Conservation (phyloP, 2,888 invertebrate genomes). For the Amphipoea lucens region DNA sequence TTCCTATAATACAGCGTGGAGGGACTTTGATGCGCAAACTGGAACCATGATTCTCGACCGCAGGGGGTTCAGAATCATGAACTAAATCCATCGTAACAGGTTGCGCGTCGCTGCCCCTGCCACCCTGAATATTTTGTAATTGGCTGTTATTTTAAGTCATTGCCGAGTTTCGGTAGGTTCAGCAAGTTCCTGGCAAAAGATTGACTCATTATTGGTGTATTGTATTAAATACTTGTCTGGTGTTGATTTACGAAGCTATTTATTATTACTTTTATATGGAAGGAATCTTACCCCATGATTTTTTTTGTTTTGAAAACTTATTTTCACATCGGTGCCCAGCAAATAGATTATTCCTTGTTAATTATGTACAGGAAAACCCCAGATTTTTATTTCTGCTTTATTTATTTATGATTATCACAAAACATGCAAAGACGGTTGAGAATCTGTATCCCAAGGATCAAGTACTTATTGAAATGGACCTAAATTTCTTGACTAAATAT, state of each 20-base stretch:
- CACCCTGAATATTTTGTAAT: background rate
- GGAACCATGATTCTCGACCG: background rate
- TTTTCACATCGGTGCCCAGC: background rate
- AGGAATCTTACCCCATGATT: background rate
- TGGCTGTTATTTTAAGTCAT: background rate
- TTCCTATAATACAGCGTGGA: background rate
- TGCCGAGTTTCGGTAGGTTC: background rate
- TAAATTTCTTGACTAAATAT: conserved; percentile 16
- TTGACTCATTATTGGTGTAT: background rate
- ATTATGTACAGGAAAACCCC: conserved; percentile 32
- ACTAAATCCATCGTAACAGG: background rate
- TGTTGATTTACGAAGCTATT: background rate
- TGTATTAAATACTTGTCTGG: background rate
- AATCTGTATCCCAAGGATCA: conserved; percentile 15
- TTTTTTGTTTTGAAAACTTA: background rate
- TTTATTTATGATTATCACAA: conserved; percentile 6
- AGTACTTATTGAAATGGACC: conserved; percentile 17
- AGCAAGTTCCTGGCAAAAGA: background rate
- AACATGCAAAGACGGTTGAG: conserved; percentile 15
- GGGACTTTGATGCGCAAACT: background rate
- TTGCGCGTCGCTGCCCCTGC: background rate
- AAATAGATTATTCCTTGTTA: background rate
- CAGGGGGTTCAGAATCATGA: background rate
- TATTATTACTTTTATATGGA: conserved; percentile 16
- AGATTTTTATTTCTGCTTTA: conserved; percentile 18